Evolutionary conservation across 2,113 vertebrate species (phyloP).

Genomic region (Isichthys henryi): DNA sequence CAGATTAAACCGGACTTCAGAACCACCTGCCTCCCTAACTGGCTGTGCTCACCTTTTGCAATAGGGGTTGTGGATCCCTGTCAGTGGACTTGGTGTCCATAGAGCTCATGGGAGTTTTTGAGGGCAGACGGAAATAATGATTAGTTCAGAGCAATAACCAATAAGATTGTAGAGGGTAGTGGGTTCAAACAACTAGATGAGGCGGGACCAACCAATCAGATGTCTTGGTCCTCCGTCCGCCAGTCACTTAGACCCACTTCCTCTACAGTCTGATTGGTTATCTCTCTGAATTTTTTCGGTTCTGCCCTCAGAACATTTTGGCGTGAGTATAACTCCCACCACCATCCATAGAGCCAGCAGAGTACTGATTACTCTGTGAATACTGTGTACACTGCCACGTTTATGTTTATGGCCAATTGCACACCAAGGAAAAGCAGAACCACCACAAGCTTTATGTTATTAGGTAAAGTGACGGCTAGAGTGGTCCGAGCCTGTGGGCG

Average conservation of each 20-base stretch:
- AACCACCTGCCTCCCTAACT: slow-evolving; percentile 55
- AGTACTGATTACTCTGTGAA: background rate
- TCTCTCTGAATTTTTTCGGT: too few species aligned
- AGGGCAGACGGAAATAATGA: too few species aligned
- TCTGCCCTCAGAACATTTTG: too few species aligned
- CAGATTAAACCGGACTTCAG: slow-evolving; percentile 57
- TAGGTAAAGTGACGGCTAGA: background rate
- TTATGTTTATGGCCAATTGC: background rate
- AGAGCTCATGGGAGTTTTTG: background rate
- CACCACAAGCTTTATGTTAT: background rate
- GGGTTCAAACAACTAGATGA: too few species aligned
- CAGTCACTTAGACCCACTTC: too few species aligned
- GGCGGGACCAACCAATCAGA: too few species aligned
- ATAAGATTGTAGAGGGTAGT: too few species aligned
- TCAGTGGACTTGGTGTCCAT: background rate
- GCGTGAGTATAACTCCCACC: too few species aligned
- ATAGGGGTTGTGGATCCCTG: background rate
- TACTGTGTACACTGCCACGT: background rate
- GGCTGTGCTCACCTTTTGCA: slow-evolving; percentile 37
- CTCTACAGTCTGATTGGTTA: too few species aligned
- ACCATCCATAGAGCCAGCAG: background rate
- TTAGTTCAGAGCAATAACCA: too few species aligned
- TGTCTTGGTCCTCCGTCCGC: too few species aligned
- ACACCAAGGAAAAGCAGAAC: background rate
- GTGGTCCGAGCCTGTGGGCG: background rate